Evolutionary conservation across 2,888 invertebrate genomes (phyloP), one percentile per base, ranked within the genome.

Genomic region (Mystacides longicornis): DNA sequence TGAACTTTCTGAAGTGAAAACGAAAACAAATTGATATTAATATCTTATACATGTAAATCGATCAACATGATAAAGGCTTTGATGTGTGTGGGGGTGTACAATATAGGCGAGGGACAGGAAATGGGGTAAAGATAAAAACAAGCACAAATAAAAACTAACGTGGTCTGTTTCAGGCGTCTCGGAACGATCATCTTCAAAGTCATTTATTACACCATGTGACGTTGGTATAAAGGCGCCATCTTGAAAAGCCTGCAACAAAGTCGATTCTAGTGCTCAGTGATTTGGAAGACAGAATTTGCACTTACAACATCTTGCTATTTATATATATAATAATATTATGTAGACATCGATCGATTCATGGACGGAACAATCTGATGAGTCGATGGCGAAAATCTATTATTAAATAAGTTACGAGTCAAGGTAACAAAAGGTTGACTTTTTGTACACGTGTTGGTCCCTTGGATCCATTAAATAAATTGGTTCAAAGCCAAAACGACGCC

Each of bases 191-290:
- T 60, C 57, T 51, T 60, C 51, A 60, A 58, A 60, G 60, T 60
- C 57, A 57, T 59, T 52, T 54, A 60, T 55, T 51, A 60, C 53
- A 53, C 56, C 52, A 53, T 57, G 56, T 9, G 55, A 51, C 52
- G 55, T 42, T 31, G 58, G 58, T 52, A 56, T 54, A 47, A 61
- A 61, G 46, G 56, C 55, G 23, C 57, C 60, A 33, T 60, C 61
- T 49, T 59, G 61, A 43, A 59, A 61, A 49, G 61, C 61, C 61
- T 61, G 61, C 48, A 61, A 61, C 59, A 61, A 56, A n/a, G n/a
- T n/a, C n/a, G n/a, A n/a, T n/a, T n/a, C n/a, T n/a, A n/a, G n/a
- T n/a, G n/a, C n/a, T n/a, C n/a, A n/a, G n/a, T n/a, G n/a, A n/a
- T n/a, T n/a, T n/a, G n/a, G n/a, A n/a, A n/a, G n/a, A n/a, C n/a